Percentiles rank a stretch among this genome's conserved stretches.
Conservation (phyloP, 2,113 vertebrate genomes). For the Laticauda colubrina region DNA sequence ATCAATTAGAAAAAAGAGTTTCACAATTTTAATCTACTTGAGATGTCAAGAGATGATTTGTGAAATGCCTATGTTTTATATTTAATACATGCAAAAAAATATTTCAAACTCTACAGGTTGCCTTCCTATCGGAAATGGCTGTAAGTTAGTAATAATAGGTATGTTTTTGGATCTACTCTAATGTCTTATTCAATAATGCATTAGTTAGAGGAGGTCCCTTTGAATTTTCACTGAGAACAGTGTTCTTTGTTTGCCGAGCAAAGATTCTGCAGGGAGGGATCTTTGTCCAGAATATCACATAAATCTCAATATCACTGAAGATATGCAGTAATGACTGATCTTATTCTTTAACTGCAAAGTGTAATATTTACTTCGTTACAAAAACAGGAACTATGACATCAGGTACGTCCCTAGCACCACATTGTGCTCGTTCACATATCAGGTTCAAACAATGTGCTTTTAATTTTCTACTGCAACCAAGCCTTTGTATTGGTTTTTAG, state of each 20-base stretch:
- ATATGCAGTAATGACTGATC: slow-evolving; percentile 56
- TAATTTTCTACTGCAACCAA: slow-evolving; percentile 66
- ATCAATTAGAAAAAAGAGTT: slow-evolving; percentile 50
- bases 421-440: slow-evolving; percentile 72
- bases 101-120: slow-evolving; percentile 58
- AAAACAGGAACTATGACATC: slow-evolving; percentile 71
- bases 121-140: slow-evolving; percentile 65
- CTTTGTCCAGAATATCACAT: slow-evolving; percentile 63
- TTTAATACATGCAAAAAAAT: slow-evolving; percentile 53
- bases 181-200: slow-evolving; percentile 59
- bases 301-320: slow-evolving; percentile 56
- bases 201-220: slow-evolving; percentile 58
- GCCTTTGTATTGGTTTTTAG: slow-evolving; percentile 68
- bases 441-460: slow-evolving; percentile 69
- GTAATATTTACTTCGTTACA: slow-evolving; percentile 68
- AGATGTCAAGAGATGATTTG: slow-evolving; percentile 45
- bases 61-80: slow-evolving; percentile 58
- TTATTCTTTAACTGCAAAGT: slow-evolving; percentile 63
- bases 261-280: slow-evolving; percentile 78
- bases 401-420: slow-evolving; percentile 77
- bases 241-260: slow-evolving; percentile 64
- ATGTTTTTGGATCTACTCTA: slow-evolving; percentile 59
- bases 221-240: slow-evolving; percentile 67
- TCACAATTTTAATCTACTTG: slow-evolving; percentile 58
- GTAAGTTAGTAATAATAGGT: slow-evolving; percentile 60